Evolutionary conservation across 2,113 vertebrate species (phyloP).

Genomic region (Amphiprion ocellaris): DNA sequence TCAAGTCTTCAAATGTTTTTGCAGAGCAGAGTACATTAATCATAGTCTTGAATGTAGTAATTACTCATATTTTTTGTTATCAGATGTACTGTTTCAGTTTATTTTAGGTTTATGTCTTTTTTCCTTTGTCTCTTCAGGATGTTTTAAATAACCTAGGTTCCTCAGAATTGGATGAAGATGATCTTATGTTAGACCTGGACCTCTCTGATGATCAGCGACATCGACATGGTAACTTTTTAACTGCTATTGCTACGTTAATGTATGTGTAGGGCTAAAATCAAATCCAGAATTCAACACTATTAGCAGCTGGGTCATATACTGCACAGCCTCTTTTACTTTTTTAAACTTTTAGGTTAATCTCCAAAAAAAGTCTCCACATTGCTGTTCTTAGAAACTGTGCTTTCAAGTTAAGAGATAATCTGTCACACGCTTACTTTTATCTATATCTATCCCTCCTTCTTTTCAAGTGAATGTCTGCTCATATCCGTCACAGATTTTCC

Average conservation of each 20-base stretch:
- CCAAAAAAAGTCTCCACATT: not conserved
- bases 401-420: not conserved
- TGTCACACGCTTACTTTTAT: constrained; percentile 8
- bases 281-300: not conserved
- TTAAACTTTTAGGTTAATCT: not conserved
- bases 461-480: constrained; percentile 34
- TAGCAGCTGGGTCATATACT: not conserved
- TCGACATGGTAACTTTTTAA: constrained; percentile 85
- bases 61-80: not conserved
- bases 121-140: constrained; percentile 84
- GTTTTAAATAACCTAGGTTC: constrained; percentile 96
- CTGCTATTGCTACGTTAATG: not conserved
- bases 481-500: not conserved
- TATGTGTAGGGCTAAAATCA: not conserved
- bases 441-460: not conserved
- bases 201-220: constrained; percentile 94
- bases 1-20: not conserved
- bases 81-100: not conserved
- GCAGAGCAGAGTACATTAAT: not conserved
- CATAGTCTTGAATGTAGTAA: not conserved
- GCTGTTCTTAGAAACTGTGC: constrained; percentile 12
- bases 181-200: constrained; percentile 97
- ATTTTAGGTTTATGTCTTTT: not conserved
- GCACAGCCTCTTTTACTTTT: not conserved
- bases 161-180: constrained; percentile 97